Percentiles rank a stretch among this genome's conserved stretches.
Evolutionary conservation across 2,113 vertebrate species (phyloP).

Genomic region (Anolis carolinensis): DNA sequence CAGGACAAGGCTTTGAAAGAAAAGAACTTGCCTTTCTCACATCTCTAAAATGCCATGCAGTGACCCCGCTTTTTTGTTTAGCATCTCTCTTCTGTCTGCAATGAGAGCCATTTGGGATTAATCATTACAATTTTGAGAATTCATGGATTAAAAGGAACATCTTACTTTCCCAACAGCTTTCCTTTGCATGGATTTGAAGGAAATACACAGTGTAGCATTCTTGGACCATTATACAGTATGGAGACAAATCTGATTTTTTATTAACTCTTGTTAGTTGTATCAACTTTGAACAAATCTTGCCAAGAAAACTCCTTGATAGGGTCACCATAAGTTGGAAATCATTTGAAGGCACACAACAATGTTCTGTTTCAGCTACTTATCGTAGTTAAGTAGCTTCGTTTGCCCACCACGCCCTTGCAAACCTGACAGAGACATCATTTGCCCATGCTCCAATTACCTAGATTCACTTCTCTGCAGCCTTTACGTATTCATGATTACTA

Average conservation of each 20-base stretch:
- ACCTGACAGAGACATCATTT: too few species aligned
- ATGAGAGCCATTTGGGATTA: background rate
- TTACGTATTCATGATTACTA: too few species aligned
- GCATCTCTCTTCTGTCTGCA: conserved; percentile 37
- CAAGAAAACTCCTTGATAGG: too few species aligned
- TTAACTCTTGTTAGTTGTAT: background rate
- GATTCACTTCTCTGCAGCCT: too few species aligned
- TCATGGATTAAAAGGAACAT: background rate
- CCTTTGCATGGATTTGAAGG: background rate
- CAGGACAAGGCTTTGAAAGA: conserved; percentile 49
- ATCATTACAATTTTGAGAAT: conserved; percentile 20
- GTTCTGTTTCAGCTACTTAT: too few species aligned
- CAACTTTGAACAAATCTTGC: background rate
- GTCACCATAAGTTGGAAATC: too few species aligned
- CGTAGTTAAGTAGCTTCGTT: too few species aligned
- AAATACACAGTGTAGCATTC: background rate
- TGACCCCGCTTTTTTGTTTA: conserved; percentile 47
- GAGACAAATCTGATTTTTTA: background rate
- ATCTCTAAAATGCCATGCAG: conserved; percentile 21
- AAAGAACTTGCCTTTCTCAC: conserved; percentile 27
- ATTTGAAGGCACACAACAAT: too few species aligned
- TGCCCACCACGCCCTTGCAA: too few species aligned
- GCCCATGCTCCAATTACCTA: too few species aligned
- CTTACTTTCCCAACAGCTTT: background rate
- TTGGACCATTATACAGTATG: background rate